Percentiles rank a stretch among this genome's conserved stretches.
These are phyloP conservation scores for Lasioglossum morio DNA, from an alignment of 2,888 invertebrate species.

Conservation along the genomic window DNA sequence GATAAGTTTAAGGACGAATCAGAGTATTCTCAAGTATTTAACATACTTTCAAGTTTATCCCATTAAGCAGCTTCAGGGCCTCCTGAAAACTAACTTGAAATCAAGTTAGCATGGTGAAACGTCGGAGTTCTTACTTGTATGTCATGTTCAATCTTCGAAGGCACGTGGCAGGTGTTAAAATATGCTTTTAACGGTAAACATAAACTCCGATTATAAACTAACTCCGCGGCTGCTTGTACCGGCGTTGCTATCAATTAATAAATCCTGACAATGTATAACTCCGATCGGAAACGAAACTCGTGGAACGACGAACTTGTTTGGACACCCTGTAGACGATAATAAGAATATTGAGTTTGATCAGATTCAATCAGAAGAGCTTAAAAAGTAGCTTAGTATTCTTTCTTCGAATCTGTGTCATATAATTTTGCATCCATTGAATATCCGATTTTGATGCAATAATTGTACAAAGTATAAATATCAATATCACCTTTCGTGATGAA, in stretches of 20 bases:
- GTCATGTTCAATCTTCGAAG: neutral
- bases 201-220: neutral
- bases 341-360: too few species aligned
- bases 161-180: neutral
- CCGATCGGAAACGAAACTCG: too few species aligned
- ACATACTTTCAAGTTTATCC: neutral
- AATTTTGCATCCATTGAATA: neutral
- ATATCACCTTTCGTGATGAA: neutral
- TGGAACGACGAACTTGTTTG: too few species aligned
- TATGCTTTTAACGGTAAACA: neutral
- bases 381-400: too few species aligned
- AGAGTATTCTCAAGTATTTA: neutral
- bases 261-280: neutral
- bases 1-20: neutral
- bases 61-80: too few species aligned
- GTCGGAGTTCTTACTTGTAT: neutral
- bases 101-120: slow-evolving; percentile 8
- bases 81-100: slow-evolving; percentile 23
- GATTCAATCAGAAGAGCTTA: too few species aligned
- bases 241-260: neutral
- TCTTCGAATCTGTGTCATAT: too few species aligned
- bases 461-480: neutral
- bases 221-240: neutral
- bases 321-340: too few species aligned
- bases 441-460: neutral